A percentile compares a stretch with the other conserved stretches of the same genome.
phyloP scores from a whole-genome alignment of 2,888 invertebrate species.

The Cryptocheilus praepositus region DNA sequence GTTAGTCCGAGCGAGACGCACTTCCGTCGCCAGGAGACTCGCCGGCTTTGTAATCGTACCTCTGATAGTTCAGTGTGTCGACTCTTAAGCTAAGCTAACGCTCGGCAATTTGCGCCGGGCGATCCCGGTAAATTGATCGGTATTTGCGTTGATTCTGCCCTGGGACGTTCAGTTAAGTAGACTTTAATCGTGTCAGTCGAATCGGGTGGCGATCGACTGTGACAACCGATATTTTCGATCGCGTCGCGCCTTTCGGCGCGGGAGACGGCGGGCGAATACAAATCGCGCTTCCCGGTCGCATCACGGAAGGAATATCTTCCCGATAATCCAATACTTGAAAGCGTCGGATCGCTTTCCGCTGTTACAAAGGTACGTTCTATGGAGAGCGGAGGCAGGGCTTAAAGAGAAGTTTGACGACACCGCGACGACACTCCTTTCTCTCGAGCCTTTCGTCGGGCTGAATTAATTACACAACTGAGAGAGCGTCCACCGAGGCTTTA shows the following conservation, averaged over 20 bases:
- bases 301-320: no score
- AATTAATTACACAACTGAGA: slow-evolving; percentile 1
- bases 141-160: slow-evolving; percentile 9
- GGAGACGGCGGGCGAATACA: no score
- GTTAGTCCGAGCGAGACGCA: slow-evolving; percentile 46
- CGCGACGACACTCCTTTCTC: no score
- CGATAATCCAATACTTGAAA: no score
- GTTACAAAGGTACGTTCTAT: no score
- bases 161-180: slow-evolving; percentile 10
- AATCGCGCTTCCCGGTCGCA: no score
- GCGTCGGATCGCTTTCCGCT: no score
- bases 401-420: no score
- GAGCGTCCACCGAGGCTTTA: not conserved
- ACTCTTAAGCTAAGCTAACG: slow-evolving; percentile 39
- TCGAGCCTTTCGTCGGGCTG: not conserved
- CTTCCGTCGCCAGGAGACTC: slow-evolving; percentile 43
- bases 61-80: slow-evolving; percentile 33
- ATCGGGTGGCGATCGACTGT: not conserved
- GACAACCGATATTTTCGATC: no score
- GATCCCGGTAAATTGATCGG: slow-evolving; percentile 47
- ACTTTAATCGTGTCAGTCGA: slow-evolving; percentile 21
- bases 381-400: no score
- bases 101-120: slow-evolving; percentile 32
- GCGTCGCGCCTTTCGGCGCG: no score
- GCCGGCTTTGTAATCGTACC: slow-evolving; percentile 48